Evolutionary conservation across 64 coral and sea anemone genomes (phyloP).

Genomic region (Montipora sp.): DNA sequence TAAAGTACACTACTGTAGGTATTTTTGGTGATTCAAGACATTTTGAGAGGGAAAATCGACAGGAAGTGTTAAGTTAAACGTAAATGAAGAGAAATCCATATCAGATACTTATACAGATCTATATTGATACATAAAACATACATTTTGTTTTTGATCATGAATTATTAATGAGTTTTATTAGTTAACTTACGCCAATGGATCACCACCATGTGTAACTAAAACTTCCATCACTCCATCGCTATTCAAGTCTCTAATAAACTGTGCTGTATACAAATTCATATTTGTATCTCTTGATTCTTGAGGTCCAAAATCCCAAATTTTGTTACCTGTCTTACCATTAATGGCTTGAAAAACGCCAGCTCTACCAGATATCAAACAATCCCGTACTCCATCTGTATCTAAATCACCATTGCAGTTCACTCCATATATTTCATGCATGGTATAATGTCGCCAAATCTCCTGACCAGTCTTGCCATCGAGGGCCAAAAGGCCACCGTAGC

Average conservation of each 20-base stretch:
- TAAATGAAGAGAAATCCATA: too few species aligned
- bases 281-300: constrained; percentile 77
- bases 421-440: constrained; percentile 97
- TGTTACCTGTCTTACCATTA: constrained; percentile 73
- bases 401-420: constrained; percentile 98
- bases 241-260: constrained; percentile 93
- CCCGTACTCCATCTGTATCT: constrained; percentile 78
- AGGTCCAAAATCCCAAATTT: constrained; percentile 87
- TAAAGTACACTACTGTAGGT: too few species aligned
- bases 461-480: constrained; percentile 90
- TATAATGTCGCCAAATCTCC: constrained; percentile 97
- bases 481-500: constrained; percentile 85
- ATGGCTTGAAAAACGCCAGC: constrained; percentile 93
- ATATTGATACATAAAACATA: too few species aligned
- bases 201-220: constrained; percentile 93
- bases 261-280: constrained; percentile 96
- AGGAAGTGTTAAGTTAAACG: too few species aligned
- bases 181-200: constrained; percentile 90
- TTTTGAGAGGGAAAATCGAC: too few species aligned
- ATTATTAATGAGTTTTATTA: too few species aligned
- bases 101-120: too few species aligned
- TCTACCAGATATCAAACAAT: constrained; percentile 89
- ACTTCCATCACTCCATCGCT: constrained; percentile 92
- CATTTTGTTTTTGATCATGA: too few species aligned
- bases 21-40: too few species aligned